Evolutionary conservation across 2,888 invertebrate genomes (phyloP).

Genomic region (Crepidodera aurea): DNA sequence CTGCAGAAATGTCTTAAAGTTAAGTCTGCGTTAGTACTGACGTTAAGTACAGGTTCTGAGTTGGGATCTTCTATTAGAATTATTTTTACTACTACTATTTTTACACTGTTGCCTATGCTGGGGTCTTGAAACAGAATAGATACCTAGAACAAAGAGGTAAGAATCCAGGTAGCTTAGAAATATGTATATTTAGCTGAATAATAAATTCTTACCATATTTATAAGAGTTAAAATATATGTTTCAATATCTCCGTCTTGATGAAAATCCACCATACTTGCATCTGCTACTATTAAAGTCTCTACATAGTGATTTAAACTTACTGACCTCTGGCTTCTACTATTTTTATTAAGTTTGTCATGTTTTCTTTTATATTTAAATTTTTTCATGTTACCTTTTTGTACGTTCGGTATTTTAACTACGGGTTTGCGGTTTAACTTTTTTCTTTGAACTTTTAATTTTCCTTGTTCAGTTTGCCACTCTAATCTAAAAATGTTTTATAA

Average conservation of each 20-base stretch:
- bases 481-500: conserved; percentile 60
- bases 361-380: conserved; percentile 57
- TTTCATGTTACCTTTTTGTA: conserved; percentile 58
- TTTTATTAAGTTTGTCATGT: conserved; percentile 41
- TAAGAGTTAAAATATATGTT: conserved; percentile 87
- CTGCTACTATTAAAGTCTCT: conserved; percentile 87
- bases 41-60: conserved; percentile 70
- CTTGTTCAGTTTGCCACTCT: conserved; percentile 68
- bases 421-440: conserved; percentile 51
- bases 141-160: conserved; percentile 60
- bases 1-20: conserved; percentile 85
- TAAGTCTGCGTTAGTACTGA: conserved; percentile 82
- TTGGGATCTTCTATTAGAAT: conserved; percentile 75
- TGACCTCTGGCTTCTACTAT: conserved; percentile 64
- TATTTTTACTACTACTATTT: conserved; percentile 87
- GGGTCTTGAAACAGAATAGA: conserved; percentile 86
- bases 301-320: conserved; percentile 81
- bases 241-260: conserved; percentile 83
- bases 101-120: conserved; percentile 88
- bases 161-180: too few species aligned
- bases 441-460: conserved; percentile 64
- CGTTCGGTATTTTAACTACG: conserved; percentile 51
- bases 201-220: conserved; percentile 80
- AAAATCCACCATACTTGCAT: conserved; percentile 86
- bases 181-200: too few species aligned